Percentiles rank a stretch among this genome's conserved stretches.
phyloP scores from a whole-genome alignment of 1,140 invertebrate species.

The Ips nitidus region DNA sequence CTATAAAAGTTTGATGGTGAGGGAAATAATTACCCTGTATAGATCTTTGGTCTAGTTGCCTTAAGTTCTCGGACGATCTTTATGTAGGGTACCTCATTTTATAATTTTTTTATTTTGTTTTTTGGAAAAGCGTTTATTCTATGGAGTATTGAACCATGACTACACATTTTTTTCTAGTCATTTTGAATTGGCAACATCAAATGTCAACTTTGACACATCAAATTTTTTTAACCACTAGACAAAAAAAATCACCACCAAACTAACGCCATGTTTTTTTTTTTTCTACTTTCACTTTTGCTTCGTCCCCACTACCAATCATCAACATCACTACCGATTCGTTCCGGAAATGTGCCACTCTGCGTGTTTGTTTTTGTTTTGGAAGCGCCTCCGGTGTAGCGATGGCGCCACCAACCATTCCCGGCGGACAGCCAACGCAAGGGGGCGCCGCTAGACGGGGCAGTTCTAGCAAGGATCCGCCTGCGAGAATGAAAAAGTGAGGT shows the following conservation, averaged over 20 bases:
- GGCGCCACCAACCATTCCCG: slow-evolving; percentile 47
- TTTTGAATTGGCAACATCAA: too few relatives aligned
- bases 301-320: not conserved
- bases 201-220: too few relatives aligned
- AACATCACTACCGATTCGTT: not conserved
- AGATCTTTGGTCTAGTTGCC: too few relatives aligned
- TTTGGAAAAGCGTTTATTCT: too few relatives aligned
- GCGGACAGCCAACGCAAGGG: slow-evolving; percentile 35
- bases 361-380: slow-evolving; percentile 51
- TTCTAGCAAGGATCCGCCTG: slow-evolving; percentile 49
- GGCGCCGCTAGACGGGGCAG: slow-evolving; percentile 50
- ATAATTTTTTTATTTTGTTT: too few relatives aligned
- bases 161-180: too few relatives aligned
- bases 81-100: too few relatives aligned
- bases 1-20: too few relatives aligned
- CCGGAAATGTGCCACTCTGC: slow-evolving; percentile 41
- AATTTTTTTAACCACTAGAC: too few relatives aligned
- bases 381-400: slow-evolving; percentile 53
- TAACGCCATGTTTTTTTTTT: slow-evolving; percentile 1
- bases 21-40: too few relatives aligned
- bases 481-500: slow-evolving; percentile 48
- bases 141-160: too few relatives aligned
- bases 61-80: too few relatives aligned
- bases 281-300: not conserved
- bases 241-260: not conserved